A percentile compares a stretch with the other conserved stretches of the same genome.
phyloP scores from a whole-genome alignment of 2,113 vertebrate species.

The Synodontis membranacea region DNA sequence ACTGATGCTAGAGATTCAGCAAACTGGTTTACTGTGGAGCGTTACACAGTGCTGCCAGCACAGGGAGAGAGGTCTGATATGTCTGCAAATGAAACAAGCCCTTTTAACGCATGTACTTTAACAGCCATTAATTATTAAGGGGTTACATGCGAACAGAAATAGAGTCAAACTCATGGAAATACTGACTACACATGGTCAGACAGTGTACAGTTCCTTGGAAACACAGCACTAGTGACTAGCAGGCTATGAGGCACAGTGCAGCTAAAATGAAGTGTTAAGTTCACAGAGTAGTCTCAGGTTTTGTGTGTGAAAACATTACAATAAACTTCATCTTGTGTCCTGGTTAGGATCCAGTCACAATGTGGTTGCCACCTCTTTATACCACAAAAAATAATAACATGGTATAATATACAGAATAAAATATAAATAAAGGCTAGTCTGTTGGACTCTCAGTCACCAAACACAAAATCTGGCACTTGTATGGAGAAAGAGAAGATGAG shows the following conservation, averaged over 20 bases:
- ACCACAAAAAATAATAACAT: neutral
- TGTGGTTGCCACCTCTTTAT: neutral
- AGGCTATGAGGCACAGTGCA: too few species aligned
- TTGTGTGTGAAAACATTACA: neutral
- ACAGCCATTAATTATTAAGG: neutral
- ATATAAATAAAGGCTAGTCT: too few species aligned
- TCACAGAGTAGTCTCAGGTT: neutral
- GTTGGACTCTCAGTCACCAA: too few species aligned
- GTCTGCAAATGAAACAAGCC: neutral
- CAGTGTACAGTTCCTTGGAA: neutral
- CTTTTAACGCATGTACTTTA: neutral
- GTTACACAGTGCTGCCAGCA: neutral
- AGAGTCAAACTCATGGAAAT: neutral
- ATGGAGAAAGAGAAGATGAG: too few species aligned
- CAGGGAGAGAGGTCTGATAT: neutral
- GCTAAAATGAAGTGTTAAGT: neutral
- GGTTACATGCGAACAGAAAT: neutral
- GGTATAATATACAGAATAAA: too few species aligned
- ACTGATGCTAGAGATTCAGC: slow-evolving; percentile 7
- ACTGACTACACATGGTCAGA: neutral
- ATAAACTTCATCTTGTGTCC: neutral
- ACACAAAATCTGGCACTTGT: too few species aligned
- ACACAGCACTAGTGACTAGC: neutral
- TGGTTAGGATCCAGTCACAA: neutral
- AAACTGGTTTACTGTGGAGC: neutral